phyloP scores from a whole-genome alignment of 2,113 vertebrate species.

The Leucoraja erinaceus region DNA sequence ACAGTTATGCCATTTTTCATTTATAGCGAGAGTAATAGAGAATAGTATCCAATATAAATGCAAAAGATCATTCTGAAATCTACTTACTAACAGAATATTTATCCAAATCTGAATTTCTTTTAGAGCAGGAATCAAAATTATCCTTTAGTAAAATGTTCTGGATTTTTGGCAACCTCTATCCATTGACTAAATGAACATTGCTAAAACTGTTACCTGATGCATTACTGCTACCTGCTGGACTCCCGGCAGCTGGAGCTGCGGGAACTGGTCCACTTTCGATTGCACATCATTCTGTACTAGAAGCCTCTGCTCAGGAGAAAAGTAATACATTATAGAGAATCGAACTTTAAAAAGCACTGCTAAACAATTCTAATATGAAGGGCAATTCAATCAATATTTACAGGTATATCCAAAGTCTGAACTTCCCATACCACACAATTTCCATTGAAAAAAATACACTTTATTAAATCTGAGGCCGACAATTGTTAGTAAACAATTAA shows the following conservation, averaged over 20 bases:
- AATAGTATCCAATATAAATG: slow-evolving; percentile 4
- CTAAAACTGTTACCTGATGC: slow-evolving; percentile 51
- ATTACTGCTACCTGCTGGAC: slow-evolving; percentile 48
- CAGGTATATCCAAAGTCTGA: not conserved
- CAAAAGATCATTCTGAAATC: not conserved
- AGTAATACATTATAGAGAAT: slow-evolving; percentile 34
- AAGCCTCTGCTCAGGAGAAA: slow-evolving; percentile 49
- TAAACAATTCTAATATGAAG: not conserved
- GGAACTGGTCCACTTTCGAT: slow-evolving; percentile 53
- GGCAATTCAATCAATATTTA: slow-evolving; percentile 1
- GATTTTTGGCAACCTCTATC: not conserved
- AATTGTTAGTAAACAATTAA: slow-evolving; percentile 5
- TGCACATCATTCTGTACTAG: slow-evolving; percentile 56
- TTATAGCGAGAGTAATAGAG: not conserved
- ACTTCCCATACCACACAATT: slow-evolving; percentile 16
- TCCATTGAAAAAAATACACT: not conserved
- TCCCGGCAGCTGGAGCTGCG: slow-evolving; percentile 57
- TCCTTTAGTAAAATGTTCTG: not conserved
- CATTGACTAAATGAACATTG: slow-evolving; percentile 10
- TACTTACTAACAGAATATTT: not conserved
- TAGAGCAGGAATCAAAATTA: not conserved
- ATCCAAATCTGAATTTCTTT: not conserved
- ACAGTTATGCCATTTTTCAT: slow-evolving; percentile 12
- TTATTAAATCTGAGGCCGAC: slow-evolving; percentile 6
- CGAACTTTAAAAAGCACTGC: not conserved